Conservation (phyloP, 2,113 vertebrate species). For the Indicator maculatus region DNA sequence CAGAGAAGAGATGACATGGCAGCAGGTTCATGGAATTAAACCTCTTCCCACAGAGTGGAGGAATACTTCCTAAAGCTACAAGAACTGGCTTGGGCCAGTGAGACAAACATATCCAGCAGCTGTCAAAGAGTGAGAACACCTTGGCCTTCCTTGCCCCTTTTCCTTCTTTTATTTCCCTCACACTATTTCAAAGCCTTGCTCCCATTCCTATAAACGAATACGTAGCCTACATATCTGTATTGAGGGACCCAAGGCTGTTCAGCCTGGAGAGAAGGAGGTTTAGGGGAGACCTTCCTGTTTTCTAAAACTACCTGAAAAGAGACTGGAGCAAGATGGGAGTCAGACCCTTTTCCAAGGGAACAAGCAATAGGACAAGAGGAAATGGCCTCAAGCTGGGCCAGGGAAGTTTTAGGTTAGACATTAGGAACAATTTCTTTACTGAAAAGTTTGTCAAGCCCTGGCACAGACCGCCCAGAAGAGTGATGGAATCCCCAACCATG, state of each 20-base stretch:
- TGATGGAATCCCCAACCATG: neutral
- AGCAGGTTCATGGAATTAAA: neutral
- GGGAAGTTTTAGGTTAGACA: neutral
- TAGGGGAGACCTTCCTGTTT: neutral
- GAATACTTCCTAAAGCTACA: neutral
- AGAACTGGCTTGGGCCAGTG: neutral
- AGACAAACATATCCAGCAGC: neutral
- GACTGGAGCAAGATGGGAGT: neutral
- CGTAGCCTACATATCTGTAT: fast-evolving
- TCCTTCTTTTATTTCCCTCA: neutral
- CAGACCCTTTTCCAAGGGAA: neutral
- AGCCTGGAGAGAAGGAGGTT: neutral
- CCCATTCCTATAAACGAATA: neutral
- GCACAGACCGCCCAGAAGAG: neutral
- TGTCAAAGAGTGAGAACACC: neutral
- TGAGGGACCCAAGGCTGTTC: neutral
- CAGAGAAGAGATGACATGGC: fast-evolving
- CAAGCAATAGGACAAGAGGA: neutral
- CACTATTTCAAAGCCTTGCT: neutral
- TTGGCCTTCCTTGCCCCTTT: neutral
- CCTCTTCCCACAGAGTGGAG: neutral
- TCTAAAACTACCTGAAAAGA: neutral
- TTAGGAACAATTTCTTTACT: neutral
- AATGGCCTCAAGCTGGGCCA: neutral
- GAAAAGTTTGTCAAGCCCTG: neutral